Evolutionary conservation across 2,113 vertebrate genomes (phyloP), one percentile per base, ranked within the genome.

Genomic region (Romanogobio albipinnatus): DNA sequence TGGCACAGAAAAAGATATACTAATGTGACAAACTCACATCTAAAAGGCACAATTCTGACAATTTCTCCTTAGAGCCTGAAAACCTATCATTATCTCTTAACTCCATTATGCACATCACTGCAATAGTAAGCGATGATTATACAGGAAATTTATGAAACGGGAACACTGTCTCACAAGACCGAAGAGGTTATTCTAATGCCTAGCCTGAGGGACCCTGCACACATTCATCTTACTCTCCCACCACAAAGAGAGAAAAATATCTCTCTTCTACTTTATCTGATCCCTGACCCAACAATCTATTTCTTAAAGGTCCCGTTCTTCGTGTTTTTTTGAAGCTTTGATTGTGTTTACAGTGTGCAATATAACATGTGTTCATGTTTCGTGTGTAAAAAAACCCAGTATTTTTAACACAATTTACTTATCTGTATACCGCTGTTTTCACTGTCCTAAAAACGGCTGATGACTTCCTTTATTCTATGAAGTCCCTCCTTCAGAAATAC

Each of bases 161-260:
- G 71, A 87, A 85, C 77, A 81, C 39, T 15, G 9, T 81, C 59
- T 70, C 61, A 51, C 26, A 61, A 84, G 68, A 77, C 66, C 3
- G 10, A 13, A 76, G 47, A 81, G 61, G 74, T 84, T 84, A 51
- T 29, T 70, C 7, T 26, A 81, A 84, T 82, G 64, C 47, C 6
- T 49, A 9, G 9, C 56, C 64, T 82, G 29, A 59, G 43, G 62
- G 59, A 71, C 26, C 47, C 43, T 53, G 10, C 1, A 85, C 51
- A 45, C 74, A 77, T 86, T 83, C 22, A 76, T 87, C 73, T 78
- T 77, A 51, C 59, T 82, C 62, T 77, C 78, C 51, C n/a, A 77
- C 19, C 49, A 74, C 58, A 84, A 51, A 87, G 24, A 70, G 39
- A 19, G 33, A 84, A 26, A 68, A n/a, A 24, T 5, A 58, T 49